These are phyloP conservation scores for Caretta caretta DNA, from an alignment of 2,113 vertebrate species.

Conservation along the genomic window DNA sequence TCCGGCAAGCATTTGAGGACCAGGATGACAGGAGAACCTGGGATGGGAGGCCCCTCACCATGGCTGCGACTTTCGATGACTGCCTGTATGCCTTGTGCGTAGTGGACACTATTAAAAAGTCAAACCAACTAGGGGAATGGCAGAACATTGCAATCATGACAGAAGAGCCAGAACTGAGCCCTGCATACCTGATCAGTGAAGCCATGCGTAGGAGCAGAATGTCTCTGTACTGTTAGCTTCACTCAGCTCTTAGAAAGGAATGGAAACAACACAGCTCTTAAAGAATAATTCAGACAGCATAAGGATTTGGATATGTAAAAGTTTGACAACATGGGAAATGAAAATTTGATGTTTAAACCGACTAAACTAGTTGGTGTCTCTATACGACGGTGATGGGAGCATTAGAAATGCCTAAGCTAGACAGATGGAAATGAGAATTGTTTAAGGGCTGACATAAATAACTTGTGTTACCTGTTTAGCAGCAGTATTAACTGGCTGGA, in stretches of 20 bases:
- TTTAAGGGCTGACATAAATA: constrained; percentile 48
- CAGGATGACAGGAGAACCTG: constrained; percentile 97
- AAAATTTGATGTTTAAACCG: neutral
- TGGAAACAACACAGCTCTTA: constrained; percentile 34
- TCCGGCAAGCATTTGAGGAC: constrained; percentile 95
- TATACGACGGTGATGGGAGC: constrained; percentile 18
- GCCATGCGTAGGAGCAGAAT: constrained; percentile 97
- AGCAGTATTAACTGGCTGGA: constrained; percentile 60
- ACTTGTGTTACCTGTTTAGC: constrained; percentile 33
- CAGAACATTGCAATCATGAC: constrained; percentile 98
- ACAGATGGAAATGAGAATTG: neutral
- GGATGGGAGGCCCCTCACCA: constrained; percentile 94
- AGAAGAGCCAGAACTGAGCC: constrained; percentile 95
- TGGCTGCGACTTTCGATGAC: constrained; percentile 99
- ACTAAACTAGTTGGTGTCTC: constrained; percentile 19
- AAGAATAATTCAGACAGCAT: constrained; percentile 30
- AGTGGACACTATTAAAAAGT: constrained; percentile 98
- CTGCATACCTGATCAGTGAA: constrained; percentile 96
- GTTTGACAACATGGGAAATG: neutral
- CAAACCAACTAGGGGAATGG: constrained; percentile 97
- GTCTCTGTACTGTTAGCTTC: constrained; percentile 94
- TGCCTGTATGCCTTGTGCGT: constrained; percentile 97
- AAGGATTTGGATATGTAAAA: constrained; percentile 28
- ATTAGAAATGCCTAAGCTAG: constrained; percentile 6
- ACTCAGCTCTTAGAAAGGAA: constrained; percentile 10